Percentiles rank a stretch among this genome's conserved stretches.
These are phyloP conservation scores for Poecile montanus DNA, from an alignment of 2,797 vertebrate genomes.

Conservation along the genomic window DNA sequence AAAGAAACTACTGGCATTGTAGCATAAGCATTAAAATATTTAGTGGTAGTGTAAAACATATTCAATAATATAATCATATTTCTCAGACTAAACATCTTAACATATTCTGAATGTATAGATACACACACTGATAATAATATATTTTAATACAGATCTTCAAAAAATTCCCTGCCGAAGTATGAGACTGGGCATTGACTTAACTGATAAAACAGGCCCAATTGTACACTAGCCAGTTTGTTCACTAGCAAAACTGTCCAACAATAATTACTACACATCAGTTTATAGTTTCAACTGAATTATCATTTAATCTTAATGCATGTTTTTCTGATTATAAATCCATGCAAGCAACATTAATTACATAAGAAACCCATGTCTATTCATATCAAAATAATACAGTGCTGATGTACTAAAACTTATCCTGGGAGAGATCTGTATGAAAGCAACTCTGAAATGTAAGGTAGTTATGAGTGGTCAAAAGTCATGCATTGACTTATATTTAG, in stretches of 20 bases:
- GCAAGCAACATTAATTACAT: not conserved
- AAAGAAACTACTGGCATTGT: not conserved
- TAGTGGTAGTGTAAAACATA: not conserved
- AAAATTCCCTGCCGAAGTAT: not conserved
- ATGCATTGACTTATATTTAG: not conserved
- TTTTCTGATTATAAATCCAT: conserved; percentile 1
- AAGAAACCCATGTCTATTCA: not conserved
- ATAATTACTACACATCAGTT: not conserved
- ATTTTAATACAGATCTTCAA: not conserved
- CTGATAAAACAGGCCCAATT: not conserved
- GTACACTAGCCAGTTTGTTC: not conserved
- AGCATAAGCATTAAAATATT: not conserved
- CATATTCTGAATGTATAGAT: not conserved
- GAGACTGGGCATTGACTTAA: not conserved
- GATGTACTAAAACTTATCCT: not conserved
- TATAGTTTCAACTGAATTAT: not conserved
- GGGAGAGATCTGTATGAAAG: not conserved
- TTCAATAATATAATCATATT: not conserved
- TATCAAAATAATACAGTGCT: not conserved
- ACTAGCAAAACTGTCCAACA: not conserved
- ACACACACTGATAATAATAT: not conserved
- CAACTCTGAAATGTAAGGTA: not conserved
- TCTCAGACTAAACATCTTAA: not conserved
- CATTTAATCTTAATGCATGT: not conserved
- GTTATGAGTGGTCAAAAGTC: not conserved